Conservation (phyloP, 2,797 vertebrate species). For the Rhynchotus rufescens region DNA sequence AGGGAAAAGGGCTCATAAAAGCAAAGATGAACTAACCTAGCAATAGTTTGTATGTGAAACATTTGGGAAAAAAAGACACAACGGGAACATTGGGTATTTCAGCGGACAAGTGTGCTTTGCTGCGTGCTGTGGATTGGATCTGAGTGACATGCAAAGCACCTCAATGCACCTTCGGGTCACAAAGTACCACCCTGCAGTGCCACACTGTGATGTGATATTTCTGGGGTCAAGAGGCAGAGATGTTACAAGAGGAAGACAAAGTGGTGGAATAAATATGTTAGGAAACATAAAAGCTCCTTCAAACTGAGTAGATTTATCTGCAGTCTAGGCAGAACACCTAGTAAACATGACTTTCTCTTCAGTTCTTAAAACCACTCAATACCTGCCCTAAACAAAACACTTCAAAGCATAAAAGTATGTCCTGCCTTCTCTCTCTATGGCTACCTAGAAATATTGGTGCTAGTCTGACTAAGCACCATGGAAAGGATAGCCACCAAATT, state of each 20-base stretch:
- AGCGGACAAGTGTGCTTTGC: not conserved
- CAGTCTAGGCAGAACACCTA: rapidly evolving
- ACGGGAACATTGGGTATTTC: not conserved
- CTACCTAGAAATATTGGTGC: not conserved
- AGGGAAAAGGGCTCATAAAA: not conserved
- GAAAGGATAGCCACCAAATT: not conserved
- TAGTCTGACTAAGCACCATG: not conserved
- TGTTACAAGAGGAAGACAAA: not conserved
- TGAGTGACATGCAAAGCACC: not conserved
- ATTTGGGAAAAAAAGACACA: not conserved
- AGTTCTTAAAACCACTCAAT: not conserved
- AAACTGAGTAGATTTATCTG: not conserved
- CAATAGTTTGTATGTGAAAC: not conserved
- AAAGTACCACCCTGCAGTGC: not conserved
- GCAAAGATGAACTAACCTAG: not conserved
- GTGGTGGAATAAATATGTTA: not conserved
- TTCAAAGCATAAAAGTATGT: not conserved
- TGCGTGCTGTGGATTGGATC: too few relatives aligned
- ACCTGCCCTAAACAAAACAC: not conserved
- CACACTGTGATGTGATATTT: not conserved
- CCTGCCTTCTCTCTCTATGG: not conserved
- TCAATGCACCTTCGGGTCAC: not conserved
- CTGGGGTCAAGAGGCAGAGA: not conserved
- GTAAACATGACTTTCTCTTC: not conserved
- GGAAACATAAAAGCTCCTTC: not conserved